Conservation (phyloP, 2,113 vertebrate species). For the Callionymus lyra region DNA sequence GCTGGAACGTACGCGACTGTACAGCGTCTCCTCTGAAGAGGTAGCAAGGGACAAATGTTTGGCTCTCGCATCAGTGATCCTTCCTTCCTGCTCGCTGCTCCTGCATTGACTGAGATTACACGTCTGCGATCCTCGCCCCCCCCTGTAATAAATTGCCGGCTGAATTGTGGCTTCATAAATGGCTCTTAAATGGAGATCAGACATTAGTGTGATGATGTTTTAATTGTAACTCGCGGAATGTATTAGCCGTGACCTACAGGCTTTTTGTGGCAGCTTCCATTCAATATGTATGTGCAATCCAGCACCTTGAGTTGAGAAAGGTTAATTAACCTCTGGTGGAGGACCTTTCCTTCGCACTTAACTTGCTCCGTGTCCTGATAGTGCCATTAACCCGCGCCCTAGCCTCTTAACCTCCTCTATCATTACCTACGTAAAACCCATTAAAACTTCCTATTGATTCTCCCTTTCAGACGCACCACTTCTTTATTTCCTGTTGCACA, state of each 20-base stretch:
- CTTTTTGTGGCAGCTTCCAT: conserved; percentile 74
- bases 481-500: conserved; percentile 6
- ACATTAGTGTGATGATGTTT: conserved; percentile 65
- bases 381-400: conserved; percentile 87
- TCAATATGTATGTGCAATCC: conserved; percentile 70
- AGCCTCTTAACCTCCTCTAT: conserved; percentile 83
- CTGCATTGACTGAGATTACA: conserved; percentile 60
- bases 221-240: conserved; percentile 67
- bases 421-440: conserved; percentile 79
- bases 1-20: no score
- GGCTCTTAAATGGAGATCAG: conserved; percentile 61
- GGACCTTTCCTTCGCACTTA: conserved; percentile 85
- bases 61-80: conserved; percentile 32
- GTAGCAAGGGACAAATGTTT: conserved; percentile 12
- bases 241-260: conserved; percentile 67
- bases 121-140: conserved; percentile 55
- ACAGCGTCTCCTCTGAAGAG: background rate
- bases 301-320: conserved; percentile 77
- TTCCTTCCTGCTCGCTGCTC: conserved; percentile 39
- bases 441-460: conserved; percentile 86
- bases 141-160: conserved; percentile 64
- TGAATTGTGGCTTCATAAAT: conserved; percentile 58
- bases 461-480: conserved; percentile 33
- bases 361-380: conserved; percentile 87
- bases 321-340: conserved; percentile 93